These are phyloP conservation scores for Drosophila rufa DNA, from an alignment of 1,140 invertebrate genomes.

Conservation along the genomic window DNA sequence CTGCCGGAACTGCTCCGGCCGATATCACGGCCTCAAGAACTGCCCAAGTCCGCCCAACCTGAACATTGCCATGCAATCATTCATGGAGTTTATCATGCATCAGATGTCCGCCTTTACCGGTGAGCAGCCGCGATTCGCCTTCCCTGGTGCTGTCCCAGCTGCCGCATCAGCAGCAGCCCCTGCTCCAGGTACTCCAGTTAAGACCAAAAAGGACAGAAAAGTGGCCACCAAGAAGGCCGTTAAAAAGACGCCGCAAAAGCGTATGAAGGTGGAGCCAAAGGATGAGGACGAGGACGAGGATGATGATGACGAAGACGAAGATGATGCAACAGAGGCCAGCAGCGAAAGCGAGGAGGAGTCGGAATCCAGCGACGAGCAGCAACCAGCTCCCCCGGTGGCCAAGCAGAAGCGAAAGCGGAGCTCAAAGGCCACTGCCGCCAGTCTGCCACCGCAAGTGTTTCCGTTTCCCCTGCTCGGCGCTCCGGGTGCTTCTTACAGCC, in stretches of 20 bases:
- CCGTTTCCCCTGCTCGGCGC: slow-evolving; percentile 61
- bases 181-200: slow-evolving; percentile 2
- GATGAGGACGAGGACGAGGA: slow-evolving; percentile 62
- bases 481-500: slow-evolving; percentile 58
- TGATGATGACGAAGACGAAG: slow-evolving; percentile 38
- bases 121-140: slow-evolving; percentile 56
- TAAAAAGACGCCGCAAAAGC: slow-evolving; percentile 52
- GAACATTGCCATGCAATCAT: slow-evolving; percentile 66
- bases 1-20: slow-evolving; percentile 70
- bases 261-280: slow-evolving; percentile 52
- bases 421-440: slow-evolving; percentile 24
- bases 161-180: not conserved
- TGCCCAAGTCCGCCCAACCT: slow-evolving; percentile 73
- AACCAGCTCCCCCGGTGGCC: not conserved
- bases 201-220: slow-evolving; percentile 61
- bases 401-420: slow-evolving; percentile 61
- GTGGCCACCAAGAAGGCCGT: slow-evolving; percentile 25
- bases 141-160: slow-evolving; percentile 36
- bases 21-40: slow-evolving; percentile 68
- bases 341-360: slow-evolving; percentile 50
- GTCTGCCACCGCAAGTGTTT: slow-evolving; percentile 48
- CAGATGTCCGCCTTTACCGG: slow-evolving; percentile 60
- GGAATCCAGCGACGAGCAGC: slow-evolving; percentile 53
- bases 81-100: slow-evolving; percentile 78
- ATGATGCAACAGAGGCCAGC: slow-evolving; percentile 27